Evolutionary conservation across 2,113 vertebrate species (phyloP).

Genomic region (Stictonetta naevosa): DNA sequence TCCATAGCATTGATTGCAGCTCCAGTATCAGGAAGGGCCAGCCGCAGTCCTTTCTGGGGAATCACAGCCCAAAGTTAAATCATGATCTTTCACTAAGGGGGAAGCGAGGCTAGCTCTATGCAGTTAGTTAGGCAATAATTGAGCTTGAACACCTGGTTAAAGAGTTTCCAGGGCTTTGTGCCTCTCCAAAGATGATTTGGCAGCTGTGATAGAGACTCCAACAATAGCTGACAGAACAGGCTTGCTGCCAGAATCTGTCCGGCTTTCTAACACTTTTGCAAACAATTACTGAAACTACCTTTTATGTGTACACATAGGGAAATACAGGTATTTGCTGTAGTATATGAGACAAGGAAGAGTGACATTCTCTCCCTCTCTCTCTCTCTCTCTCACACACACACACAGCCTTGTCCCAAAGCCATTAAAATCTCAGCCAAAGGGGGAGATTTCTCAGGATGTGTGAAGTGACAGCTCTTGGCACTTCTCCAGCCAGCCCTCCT

Average conservation of each 20-base stretch:
- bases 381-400: neutral
- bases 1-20: fast-evolving
- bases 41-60: neutral
- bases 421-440: neutral
- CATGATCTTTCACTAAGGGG: neutral
- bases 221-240: neutral
- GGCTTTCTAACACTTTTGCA: neutral
- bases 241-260: neutral
- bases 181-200: neutral
- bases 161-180: neutral
- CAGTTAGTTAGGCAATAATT: neutral
- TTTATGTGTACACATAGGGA: neutral
- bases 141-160: neutral
- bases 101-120: neutral
- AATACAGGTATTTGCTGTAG: neutral
- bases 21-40: neutral
- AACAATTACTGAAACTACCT: neutral
- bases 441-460: neutral
- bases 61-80: neutral
- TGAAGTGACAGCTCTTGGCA: slow-evolving; percentile 42
- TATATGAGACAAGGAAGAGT: neutral
- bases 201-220: neutral
- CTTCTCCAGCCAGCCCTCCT: slow-evolving; percentile 37
- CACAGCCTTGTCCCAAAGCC: neutral
- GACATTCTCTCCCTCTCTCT: neutral